Conservation (phyloP, 2,888 invertebrate species). For the Brachyopa scutellaris region DNA sequence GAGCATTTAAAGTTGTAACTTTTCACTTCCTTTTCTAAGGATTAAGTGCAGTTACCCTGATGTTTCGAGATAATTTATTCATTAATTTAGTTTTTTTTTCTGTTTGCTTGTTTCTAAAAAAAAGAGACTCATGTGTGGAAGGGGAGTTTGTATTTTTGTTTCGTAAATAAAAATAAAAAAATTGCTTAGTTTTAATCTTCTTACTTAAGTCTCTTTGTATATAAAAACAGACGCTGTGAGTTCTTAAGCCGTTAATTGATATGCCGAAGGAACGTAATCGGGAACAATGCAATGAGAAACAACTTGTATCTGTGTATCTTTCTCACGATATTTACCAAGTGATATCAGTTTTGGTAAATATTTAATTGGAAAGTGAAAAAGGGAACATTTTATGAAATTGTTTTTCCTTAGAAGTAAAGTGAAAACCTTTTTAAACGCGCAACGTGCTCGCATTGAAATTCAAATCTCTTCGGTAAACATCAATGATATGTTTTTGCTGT, state of each 20-base stretch:
- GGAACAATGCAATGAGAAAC: conserved; percentile 12
- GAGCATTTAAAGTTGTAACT: conserved; percentile 36
- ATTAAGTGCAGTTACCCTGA: conserved; percentile 7
- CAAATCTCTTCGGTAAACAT: conserved; percentile 40
- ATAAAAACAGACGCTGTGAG: too few relatives aligned
- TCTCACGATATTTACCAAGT: conserved; percentile 27
- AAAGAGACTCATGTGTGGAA: neutral
- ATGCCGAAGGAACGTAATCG: neutral
- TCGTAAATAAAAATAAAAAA: too few relatives aligned
- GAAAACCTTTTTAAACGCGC: neutral
- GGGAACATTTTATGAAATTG: conserved; percentile 1
- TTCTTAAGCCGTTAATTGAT: conserved; percentile 36
- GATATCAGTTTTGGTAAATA: conserved; percentile 44
- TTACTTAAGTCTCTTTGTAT: too few relatives aligned
- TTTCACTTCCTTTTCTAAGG: conserved; percentile 6
- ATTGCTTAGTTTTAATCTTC: neutral
- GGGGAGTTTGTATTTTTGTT: too few relatives aligned
- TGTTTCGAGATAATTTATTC: conserved; percentile 10
- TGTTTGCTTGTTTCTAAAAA: neutral
- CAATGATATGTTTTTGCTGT: conserved; percentile 20
- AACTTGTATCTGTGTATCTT: neutral
- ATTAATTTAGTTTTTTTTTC: neutral
- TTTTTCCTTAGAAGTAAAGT: neutral
- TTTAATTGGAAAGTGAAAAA: conserved; percentile 38
- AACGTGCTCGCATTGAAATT: neutral